phyloP scores from a whole-genome alignment of 92 coral and sea anemone genomes.

The Bergia puertoricense region DNA sequence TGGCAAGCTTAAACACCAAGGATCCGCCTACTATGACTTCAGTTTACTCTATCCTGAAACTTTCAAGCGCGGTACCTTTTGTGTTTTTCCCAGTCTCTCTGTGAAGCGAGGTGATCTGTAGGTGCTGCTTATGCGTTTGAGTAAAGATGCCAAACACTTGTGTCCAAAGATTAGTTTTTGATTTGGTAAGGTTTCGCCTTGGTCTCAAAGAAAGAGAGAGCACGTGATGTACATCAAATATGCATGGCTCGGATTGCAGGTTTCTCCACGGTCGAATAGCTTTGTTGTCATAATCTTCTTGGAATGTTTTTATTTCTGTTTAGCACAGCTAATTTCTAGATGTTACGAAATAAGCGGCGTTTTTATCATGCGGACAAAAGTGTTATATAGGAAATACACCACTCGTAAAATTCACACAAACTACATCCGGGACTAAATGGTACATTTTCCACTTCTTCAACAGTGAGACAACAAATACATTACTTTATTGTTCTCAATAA shows the following conservation, averaged over 20 bases:
- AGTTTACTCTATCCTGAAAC: background rate
- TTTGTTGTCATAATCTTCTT: background rate
- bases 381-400: too few relatives aligned
- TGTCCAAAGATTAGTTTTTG: background rate
- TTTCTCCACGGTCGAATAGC: slow-evolving; percentile 18
- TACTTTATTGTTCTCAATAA: too few relatives aligned
- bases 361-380: too few relatives aligned
- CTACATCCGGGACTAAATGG: too few relatives aligned
- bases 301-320: background rate
- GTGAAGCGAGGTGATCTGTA: background rate
- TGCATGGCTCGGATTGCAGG: slow-evolving; percentile 10
- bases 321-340: background rate
- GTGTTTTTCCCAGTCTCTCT: background rate
- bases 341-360: too few relatives aligned
- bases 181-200: background rate
- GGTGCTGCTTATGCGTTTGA: background rate
- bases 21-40: background rate
- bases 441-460: too few relatives aligned
- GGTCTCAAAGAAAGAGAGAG: background rate
- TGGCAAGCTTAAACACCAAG: too few relatives aligned
- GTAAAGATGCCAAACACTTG: background rate
- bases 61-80: background rate
- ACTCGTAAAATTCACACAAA: too few relatives aligned
- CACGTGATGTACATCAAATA: slow-evolving; percentile 12
- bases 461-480: too few relatives aligned